These are phyloP conservation scores for Drosophila seclusa DNA, from an alignment of 2,888 invertebrate species.

Conservation along the genomic window DNA sequence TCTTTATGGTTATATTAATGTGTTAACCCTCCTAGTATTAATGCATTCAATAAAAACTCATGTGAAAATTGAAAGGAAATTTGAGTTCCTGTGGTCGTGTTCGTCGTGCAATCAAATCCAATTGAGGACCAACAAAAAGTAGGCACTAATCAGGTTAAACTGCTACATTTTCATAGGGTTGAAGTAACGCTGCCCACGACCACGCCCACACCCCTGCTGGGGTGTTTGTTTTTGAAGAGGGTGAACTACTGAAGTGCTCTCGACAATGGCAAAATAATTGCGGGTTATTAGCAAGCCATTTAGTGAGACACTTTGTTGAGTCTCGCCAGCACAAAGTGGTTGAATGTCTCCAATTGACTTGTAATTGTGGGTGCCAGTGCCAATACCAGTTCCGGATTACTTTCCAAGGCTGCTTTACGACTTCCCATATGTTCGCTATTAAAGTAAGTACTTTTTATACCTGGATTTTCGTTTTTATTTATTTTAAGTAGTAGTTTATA, in stretches of 20 bases:
- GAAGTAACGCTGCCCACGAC: slow-evolving; percentile 35
- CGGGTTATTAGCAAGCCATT: slow-evolving; percentile 72
- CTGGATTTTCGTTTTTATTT: neutral
- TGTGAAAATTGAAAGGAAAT: slow-evolving; percentile 29
- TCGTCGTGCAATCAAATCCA: slow-evolving; percentile 62
- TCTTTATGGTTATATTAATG: slow-evolving; percentile 34
- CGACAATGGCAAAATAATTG: slow-evolving; percentile 70
- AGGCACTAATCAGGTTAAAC: slow-evolving; percentile 68
- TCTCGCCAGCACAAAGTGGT: slow-evolving; percentile 17
- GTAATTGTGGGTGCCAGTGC: slow-evolving; percentile 20
- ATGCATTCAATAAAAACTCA: slow-evolving; percentile 66
- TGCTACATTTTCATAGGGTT: slow-evolving; percentile 60
- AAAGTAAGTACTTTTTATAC: slow-evolving; percentile 16
- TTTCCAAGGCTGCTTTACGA: neutral
- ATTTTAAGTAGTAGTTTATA: neutral
- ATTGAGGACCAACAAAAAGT: slow-evolving; percentile 66
- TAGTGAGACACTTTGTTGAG: slow-evolving; percentile 57
- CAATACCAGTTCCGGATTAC: slow-evolving; percentile 9
- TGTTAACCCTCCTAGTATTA: slow-evolving; percentile 58
- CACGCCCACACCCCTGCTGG: slow-evolving; percentile 15
- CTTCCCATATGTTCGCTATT: slow-evolving; percentile 29
- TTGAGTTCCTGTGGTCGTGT: slow-evolving; percentile 18
- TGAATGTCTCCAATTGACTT: slow-evolving; percentile 44
- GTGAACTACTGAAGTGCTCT: slow-evolving; percentile 40
- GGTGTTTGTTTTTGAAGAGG: slow-evolving; percentile 22